Base-by-base conservation (phyloP, 1,140 invertebrate genomes). In the Aphelinus atriplicis region DNA sequence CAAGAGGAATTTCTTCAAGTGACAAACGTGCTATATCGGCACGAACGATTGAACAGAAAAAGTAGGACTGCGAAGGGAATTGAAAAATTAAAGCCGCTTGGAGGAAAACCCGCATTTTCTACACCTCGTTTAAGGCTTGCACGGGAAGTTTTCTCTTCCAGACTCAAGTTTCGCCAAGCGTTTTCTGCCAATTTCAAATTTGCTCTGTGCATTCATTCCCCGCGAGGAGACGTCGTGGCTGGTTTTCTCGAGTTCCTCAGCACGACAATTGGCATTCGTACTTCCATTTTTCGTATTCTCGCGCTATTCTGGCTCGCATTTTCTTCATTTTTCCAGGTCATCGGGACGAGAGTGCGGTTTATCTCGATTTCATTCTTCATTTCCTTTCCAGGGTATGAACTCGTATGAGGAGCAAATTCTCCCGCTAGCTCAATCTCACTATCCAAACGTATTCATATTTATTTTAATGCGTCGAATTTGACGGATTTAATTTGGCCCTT, bases 171-270 rank as follows among this genome's bases (percentile, higher is more conserved):
- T 57, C 56, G 3, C 43, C 42, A 3, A 45, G 43, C 26, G 42
- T 65, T 65, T 45, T 43, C 42, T 51, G n/a, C 51, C 50, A 47
- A 66, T 66, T 7, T 50, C 6, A 55, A 66, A 55, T 66, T 66
- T 10, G 26, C 42, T 42, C 45, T 6, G 26, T 42, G 57, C 43
- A 2, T 45, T 43, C 2, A 47, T 45, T 48, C 26, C 26, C 26
- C 26, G 26, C 26, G 26, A 26, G 26, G 26, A 26, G 26, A 26
- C 26, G 26, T 26, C 26, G 42, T 48, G 51, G 4, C 64, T 56
- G 64, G 56, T 66, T 26, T 26, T 66, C 42, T 53, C 64, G 10
- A 66, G 64, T 66, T 66, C 55, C 63, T 53, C 48, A 48, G 56
- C 26, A n/a, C 56, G 56, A 42, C 48, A 48, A 65, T 65, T 65